These are phyloP conservation scores for Maniola hyperantus DNA, from an alignment of 2,888 invertebrate genomes.

Conservation along the genomic window DNA sequence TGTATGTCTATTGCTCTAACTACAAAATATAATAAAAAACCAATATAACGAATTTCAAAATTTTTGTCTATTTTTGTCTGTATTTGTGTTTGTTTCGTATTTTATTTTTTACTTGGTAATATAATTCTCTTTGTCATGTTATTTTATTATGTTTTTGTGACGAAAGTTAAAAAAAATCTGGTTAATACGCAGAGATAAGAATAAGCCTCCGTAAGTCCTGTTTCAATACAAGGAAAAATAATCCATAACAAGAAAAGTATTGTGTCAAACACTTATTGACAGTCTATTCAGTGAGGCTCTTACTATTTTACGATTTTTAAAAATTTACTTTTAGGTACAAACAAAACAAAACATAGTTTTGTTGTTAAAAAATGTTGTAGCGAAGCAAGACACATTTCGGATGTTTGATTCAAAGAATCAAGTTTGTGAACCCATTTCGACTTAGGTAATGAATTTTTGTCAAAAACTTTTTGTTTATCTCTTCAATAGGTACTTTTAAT, in stretches of 20 bases:
- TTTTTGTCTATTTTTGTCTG: too few relatives aligned
- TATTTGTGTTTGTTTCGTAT: too few relatives aligned
- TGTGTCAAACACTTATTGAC: slow-evolving; percentile 8
- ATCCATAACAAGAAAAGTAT: slow-evolving; percentile 8
- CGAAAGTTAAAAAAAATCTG: background rate
- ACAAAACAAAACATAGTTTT: too few relatives aligned
- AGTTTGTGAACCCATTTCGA: background rate
- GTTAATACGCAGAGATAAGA: background rate
- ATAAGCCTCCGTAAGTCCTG: slow-evolving; percentile 1
- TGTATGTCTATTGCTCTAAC: too few relatives aligned
- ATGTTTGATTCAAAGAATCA: too few relatives aligned
- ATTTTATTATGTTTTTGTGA: background rate
- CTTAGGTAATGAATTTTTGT: background rate
- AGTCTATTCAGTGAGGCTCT: background rate
- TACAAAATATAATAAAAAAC: too few relatives aligned
- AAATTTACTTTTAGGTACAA: too few relatives aligned
- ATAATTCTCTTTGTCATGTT: background rate
- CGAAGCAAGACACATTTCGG: too few relatives aligned
- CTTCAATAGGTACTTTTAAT: background rate
- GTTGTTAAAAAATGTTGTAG: too few relatives aligned
- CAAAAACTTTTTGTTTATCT: background rate
- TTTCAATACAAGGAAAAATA: slow-evolving; percentile 1
- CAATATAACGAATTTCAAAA: too few relatives aligned
- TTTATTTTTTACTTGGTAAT: background rate
- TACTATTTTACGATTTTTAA: background rate